Evolutionary conservation across 2,797 vertebrate species (phyloP).

Genomic region (Tadarida brasiliensis): DNA sequence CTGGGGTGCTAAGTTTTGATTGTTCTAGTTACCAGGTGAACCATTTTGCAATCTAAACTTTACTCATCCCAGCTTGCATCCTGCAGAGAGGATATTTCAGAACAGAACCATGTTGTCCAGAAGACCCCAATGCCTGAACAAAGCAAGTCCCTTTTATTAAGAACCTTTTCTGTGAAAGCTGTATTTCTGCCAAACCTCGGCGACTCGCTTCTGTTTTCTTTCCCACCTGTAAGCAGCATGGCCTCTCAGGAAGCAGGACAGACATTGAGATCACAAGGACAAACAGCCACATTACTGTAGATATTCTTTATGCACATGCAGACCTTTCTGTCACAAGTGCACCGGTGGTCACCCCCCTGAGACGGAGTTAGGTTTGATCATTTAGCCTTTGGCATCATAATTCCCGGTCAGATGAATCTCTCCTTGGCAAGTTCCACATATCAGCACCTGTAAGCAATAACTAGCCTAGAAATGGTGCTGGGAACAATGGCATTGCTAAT

Average conservation of each 20-base stretch:
- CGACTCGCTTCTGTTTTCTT: constrained; percentile 40
- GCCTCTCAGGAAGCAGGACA: background rate
- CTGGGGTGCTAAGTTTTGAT: background rate
- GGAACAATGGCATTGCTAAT: background rate
- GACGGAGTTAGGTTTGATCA: background rate
- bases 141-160: constrained; percentile 37
- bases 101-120: background rate
- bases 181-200: constrained; percentile 10
- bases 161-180: constrained; percentile 40
- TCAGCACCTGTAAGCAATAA: background rate
- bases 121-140: background rate
- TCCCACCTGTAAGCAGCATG: background rate
- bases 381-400: background rate
- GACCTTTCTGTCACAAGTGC: background rate
- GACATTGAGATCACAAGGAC: background rate
- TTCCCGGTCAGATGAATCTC: background rate
- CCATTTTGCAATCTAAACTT: background rate
- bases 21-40: constrained; percentile 41
- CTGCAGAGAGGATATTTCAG: constrained; percentile 41
- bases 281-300: background rate
- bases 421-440: background rate
- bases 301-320: background rate
- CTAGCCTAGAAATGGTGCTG: background rate
- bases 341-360: background rate
- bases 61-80: background rate